Percentiles rank a stretch among this genome's conserved stretches.
Conservation (phyloP, 2,888 invertebrate genomes). For the Cabera pusaria region DNA sequence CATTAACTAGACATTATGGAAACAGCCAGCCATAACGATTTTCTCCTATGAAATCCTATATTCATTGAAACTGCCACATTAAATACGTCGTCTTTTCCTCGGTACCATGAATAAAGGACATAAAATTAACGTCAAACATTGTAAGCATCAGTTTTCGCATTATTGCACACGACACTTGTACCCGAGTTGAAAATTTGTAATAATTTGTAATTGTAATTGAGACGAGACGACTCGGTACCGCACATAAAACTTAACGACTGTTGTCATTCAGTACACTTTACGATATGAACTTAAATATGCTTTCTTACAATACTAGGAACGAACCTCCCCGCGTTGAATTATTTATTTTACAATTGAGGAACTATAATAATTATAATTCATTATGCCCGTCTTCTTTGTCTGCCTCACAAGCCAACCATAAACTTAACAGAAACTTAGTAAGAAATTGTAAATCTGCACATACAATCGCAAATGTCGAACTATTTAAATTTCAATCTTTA, state of each 20-base stretch:
- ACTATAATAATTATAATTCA: too few species aligned
- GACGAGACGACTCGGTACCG: conserved; percentile 59
- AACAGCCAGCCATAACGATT: conserved; percentile 13
- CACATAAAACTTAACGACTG: conserved; percentile 74
- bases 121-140: conserved; percentile 44
- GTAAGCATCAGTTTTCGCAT: conserved; percentile 50
- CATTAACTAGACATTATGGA: conserved; percentile 6
- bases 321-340: conserved; percentile 66
- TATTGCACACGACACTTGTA: conserved; percentile 52
- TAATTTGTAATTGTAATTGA: conserved; percentile 82
- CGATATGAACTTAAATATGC: conserved; percentile 73
- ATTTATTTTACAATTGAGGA: conserved; percentile 70
- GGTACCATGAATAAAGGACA: conserved; percentile 32
- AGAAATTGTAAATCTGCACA: conserved; percentile 56
- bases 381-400: conserved; percentile 59
- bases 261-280: conserved; percentile 75
- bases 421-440: conserved; percentile 52
- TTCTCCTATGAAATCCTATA: conserved; percentile 23
- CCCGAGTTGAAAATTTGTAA: conserved; percentile 66
- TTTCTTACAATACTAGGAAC: conserved; percentile 68
- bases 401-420: conserved; percentile 44
- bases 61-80: conserved; percentile 19
- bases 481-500: conserved; percentile 44
- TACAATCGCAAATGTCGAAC: conserved; percentile 36
- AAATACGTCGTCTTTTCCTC: conserved; percentile 18